phyloP scores from a whole-genome alignment of 2,113 vertebrate species.

The Prinia subflava region DNA sequence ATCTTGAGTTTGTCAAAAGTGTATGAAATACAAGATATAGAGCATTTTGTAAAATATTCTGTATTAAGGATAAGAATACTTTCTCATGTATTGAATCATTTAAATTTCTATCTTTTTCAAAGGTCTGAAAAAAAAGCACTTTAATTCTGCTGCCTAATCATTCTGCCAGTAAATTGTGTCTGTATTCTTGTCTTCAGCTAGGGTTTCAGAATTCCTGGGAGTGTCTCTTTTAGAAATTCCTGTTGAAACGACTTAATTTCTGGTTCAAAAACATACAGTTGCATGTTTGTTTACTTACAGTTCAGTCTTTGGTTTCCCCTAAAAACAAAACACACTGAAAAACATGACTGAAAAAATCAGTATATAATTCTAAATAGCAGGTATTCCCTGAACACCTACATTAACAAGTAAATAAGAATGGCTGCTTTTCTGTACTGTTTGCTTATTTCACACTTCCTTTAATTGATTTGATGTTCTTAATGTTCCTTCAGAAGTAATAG shows the following conservation, averaged over 20 bases:
- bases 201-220: background rate
- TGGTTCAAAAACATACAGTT: background rate
- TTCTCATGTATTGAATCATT: background rate
- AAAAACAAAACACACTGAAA: background rate
- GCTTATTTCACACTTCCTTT: background rate
- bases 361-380: background rate
- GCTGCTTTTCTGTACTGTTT: background rate
- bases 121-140: background rate
- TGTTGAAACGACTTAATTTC: background rate
- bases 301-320: background rate
- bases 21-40: background rate
- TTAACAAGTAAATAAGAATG: background rate
- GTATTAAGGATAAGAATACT: background rate
- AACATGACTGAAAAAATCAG: background rate
- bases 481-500: background rate
- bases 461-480: background rate
- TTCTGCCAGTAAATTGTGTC: background rate
- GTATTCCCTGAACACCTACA: background rate
- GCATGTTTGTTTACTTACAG: background rate
- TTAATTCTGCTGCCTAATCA: background rate
- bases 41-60: background rate
- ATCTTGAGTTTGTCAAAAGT: background rate
- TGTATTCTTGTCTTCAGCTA: background rate
- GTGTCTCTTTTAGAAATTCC: background rate
- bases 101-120: background rate